Evolutionary conservation across 2,888 invertebrate genomes (phyloP).

Genomic region (Andrena dorsata): DNA sequence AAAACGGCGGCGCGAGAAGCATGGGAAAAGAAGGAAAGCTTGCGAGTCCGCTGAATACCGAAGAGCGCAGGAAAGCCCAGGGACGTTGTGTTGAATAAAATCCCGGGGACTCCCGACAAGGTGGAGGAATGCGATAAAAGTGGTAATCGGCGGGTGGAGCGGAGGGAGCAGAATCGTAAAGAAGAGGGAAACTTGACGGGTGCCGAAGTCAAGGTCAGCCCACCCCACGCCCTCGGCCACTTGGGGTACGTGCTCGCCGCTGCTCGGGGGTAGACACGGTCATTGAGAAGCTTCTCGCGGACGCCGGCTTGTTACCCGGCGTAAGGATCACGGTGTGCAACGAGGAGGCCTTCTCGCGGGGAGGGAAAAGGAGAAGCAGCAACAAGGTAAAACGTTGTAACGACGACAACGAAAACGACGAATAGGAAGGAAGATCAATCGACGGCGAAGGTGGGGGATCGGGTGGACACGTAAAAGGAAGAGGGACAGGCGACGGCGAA

Average conservation of each 20-base stretch:
- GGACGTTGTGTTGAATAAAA: conserved; percentile 29
- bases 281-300: conserved; percentile 60
- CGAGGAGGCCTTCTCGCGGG: conserved; percentile 30
- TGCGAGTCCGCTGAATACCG: not conserved
- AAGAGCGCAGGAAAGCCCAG: not conserved
- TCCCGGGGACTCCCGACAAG: conserved; percentile 26
- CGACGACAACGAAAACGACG: conserved; percentile 67
- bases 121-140: conserved; percentile 47
- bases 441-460: conserved; percentile 6
- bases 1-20: not conserved
- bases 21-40: conserved; percentile 19
- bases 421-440: conserved; percentile 50
- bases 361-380: conserved; percentile 38
- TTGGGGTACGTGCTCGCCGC: conserved; percentile 27
- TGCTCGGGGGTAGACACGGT: conserved; percentile 55
- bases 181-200: conserved; percentile 38
- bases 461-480: conserved; percentile 36
- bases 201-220: conserved; percentile 60
- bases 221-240: conserved; percentile 15
- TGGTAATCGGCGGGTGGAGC: conserved; percentile 19
- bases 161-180: conserved; percentile 27
- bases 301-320: conserved; percentile 29
- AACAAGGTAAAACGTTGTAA: conserved; percentile 69
- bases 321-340: conserved; percentile 21
- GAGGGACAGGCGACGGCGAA: conserved; percentile 39